A percentile compares a stretch with the other conserved stretches of the same genome.
Conservation (phyloP, 2,113 vertebrate genomes). For the Cyphomyrus plagiostoma region DNA sequence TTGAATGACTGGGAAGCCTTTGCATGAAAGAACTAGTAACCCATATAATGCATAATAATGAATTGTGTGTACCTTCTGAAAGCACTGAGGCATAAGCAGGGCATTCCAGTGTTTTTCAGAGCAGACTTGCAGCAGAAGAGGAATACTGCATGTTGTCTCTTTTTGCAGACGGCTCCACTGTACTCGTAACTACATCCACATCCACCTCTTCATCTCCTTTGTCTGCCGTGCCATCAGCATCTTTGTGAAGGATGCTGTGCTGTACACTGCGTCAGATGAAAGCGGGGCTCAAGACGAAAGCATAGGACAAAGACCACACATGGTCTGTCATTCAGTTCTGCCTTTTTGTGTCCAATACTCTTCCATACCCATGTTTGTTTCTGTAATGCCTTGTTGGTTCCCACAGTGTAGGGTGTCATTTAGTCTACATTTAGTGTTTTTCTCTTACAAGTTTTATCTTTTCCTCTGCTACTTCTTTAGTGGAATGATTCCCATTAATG, state of each 20-base stretch:
- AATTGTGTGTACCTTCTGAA: neutral
- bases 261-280: slow-evolving; percentile 59
- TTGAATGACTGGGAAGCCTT: neutral
- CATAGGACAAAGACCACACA: slow-evolving; percentile 49
- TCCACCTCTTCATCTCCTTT: slow-evolving; percentile 84
- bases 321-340: slow-evolving; percentile 52
- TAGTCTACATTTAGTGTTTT: neutral
- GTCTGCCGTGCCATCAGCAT: slow-evolving; percentile 81
- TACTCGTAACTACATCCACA: slow-evolving; percentile 85
- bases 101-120: neutral
- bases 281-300: slow-evolving; percentile 31
- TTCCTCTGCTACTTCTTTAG: neutral
- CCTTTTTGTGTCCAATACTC: neutral
- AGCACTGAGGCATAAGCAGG: neutral
- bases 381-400: neutral
- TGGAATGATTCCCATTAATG: neutral
- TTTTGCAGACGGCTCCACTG: slow-evolving; percentile 74
- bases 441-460: neutral
- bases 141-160: neutral
- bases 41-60: neutral
- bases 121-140: neutral
- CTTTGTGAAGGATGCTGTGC: slow-evolving; percentile 78
- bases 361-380: too few relatives aligned
- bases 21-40: neutral
- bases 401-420: neutral